These are phyloP conservation scores for Trogon surrucura DNA, from an alignment of 2,113 vertebrate genomes.

Conservation along the genomic window DNA sequence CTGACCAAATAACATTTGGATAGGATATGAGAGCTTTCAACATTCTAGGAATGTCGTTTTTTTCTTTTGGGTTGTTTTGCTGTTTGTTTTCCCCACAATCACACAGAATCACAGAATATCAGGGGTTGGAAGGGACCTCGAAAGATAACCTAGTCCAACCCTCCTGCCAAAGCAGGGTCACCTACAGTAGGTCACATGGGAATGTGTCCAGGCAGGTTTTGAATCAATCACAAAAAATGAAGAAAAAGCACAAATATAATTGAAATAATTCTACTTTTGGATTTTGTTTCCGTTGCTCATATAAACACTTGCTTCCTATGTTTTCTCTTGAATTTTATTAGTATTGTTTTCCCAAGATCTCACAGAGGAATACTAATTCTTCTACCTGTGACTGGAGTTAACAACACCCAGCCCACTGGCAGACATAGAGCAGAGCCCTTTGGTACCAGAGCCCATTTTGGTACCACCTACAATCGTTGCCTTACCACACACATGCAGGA, in stretches of 20 bases:
- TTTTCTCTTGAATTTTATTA: neutral
- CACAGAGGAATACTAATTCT: neutral
- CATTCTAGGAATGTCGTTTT: neutral
- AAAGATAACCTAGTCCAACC: no score
- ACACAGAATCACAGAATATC: no score
- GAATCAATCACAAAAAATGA: neutral
- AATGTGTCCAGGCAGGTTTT: no score
- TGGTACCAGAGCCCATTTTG: neutral
- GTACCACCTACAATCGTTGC: neutral
- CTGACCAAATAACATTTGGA: neutral
- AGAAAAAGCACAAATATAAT: neutral
- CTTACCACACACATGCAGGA: neutral
- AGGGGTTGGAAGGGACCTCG: no score
- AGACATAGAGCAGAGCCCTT: neutral
- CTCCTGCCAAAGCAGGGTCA: no score
- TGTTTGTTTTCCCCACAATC: no score
- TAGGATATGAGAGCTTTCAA: neutral
- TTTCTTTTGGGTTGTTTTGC: neutral
- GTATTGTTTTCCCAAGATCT: neutral
- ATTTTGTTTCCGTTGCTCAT: neutral
- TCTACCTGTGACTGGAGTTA: accelerated
- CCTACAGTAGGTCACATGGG: no score
- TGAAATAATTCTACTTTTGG: neutral
- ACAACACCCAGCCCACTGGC: neutral
- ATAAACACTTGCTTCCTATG: neutral